Evolutionary conservation across 1,140 invertebrate genomes (phyloP).

Genomic region (Sesamia nonagrioides): DNA sequence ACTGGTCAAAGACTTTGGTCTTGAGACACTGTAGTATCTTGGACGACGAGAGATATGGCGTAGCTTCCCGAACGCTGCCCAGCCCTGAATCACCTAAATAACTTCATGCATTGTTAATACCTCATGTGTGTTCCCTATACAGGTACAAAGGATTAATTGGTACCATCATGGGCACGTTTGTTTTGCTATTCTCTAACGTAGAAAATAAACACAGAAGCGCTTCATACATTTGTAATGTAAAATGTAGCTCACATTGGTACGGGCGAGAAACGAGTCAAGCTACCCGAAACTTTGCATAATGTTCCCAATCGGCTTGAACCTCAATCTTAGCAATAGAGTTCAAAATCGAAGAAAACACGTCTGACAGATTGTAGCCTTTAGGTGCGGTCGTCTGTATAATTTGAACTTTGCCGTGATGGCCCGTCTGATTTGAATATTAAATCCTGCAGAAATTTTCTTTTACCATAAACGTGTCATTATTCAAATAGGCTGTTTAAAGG

Average conservation of each 20-base stretch:
- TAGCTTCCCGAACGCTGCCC: too few species aligned
- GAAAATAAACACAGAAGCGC: conserved; percentile 42
- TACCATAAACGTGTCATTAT: conserved; percentile 9
- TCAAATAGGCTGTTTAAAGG: conserved; percentile 12
- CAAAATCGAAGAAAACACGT: too few species aligned
- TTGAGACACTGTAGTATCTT: too few species aligned
- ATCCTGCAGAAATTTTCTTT: conserved; percentile 33
- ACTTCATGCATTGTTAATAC: background rate
- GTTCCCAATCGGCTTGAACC: too few species aligned
- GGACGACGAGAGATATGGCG: too few species aligned
- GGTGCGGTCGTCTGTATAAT: too few species aligned
- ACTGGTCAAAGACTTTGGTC: too few species aligned
- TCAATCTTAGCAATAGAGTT: too few species aligned
- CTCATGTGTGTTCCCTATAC: background rate
- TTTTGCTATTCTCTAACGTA: conserved; percentile 5
- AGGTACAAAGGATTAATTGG: conserved; percentile 17
- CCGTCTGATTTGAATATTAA: conserved; percentile 41
- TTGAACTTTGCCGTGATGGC: conserved; percentile 19
- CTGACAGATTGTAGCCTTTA: too few species aligned
- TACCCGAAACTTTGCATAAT: too few species aligned
- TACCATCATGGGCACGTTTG: background rate
- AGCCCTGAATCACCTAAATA: background rate
- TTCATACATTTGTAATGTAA: conserved; percentile 40
- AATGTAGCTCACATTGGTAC: conserved; percentile 28
- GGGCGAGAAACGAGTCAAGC: too few species aligned